Evolutionary conservation across 2,797 vertebrate genomes (phyloP).

Genomic region (Mastacembelus armatus): DNA sequence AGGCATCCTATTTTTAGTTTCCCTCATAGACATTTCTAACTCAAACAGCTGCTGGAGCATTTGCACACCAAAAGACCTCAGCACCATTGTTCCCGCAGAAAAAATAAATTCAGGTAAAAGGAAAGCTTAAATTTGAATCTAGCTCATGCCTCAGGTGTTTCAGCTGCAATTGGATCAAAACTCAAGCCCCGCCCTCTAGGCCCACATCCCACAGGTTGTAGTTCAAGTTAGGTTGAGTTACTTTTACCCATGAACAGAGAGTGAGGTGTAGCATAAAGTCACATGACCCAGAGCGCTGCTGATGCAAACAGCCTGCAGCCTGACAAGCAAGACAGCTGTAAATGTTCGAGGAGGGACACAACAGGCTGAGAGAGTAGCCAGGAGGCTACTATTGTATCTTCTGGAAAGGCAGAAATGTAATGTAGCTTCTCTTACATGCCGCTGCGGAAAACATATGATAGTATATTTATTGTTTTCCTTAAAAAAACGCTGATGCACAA

Average conservation of each 20-base stretch:
- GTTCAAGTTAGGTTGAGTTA: constrained; percentile 31
- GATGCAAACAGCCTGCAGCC: constrained; percentile 55
- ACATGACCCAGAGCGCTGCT: constrained; percentile 46
- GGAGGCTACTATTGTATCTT: constrained; percentile 45
- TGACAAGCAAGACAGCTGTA: constrained; percentile 46
- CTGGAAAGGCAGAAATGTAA: constrained; percentile 5
- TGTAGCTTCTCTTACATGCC: constrained; percentile 5
- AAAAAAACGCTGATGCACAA: constrained; percentile 17
- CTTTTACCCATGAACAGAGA: constrained; percentile 33
- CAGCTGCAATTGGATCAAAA: constrained; percentile 17
- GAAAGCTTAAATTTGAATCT: constrained; percentile 33
- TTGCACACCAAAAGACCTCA: constrained; percentile 64
- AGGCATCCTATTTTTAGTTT: constrained; percentile 83
- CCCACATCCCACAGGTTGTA: constrained; percentile 17
- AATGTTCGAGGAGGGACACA: constrained; percentile 41
- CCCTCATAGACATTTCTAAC: constrained; percentile 69
- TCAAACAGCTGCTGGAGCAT: constrained; percentile 80
- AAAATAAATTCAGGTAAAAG: constrained; percentile 19
- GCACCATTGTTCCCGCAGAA: constrained; percentile 27
- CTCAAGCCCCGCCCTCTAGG: constrained; percentile 15
- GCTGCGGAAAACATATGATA: background rate
- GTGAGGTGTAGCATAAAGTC: constrained; percentile 44
- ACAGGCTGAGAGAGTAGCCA: constrained; percentile 39
- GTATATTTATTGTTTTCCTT: constrained; percentile 4
- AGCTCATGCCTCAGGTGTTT: constrained; percentile 53